Conservation (phyloP, 92 coral and sea anemone species). For the Parazoanthus darwini region DNA sequence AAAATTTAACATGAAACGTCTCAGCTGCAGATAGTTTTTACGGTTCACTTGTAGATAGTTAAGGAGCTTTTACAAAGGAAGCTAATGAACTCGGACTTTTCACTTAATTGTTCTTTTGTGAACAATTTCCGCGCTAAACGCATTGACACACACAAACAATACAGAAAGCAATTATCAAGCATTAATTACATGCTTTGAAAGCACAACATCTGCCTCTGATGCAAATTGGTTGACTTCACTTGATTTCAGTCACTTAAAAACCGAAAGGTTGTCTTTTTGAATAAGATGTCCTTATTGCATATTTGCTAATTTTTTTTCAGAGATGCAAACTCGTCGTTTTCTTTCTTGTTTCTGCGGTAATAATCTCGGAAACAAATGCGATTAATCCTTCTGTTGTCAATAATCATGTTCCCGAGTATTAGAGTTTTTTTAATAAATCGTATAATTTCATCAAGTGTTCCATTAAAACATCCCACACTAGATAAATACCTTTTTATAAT, state of each 20-base stretch:
- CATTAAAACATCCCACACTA: no score
- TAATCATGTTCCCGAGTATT: not conserved
- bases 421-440: not conserved
- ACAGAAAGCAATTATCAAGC: not conserved
- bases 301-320: not conserved
- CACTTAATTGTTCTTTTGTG: conserved; percentile 13
- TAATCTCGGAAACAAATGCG: not conserved
- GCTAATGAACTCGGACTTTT: conserved; percentile 1
- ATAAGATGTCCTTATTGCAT: not conserved
- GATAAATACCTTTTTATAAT: no score
- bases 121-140: not conserved
- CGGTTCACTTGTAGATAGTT: not conserved
- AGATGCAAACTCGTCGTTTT: not conserved
- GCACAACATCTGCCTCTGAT: no score
- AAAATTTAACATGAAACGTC: not conserved
- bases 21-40: not conserved
- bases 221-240: not conserved
- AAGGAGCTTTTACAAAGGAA: not conserved
- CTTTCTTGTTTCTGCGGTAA: not conserved
- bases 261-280: not conserved
- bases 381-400: not conserved
- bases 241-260: not conserved
- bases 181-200: not conserved
- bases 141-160: conserved; percentile 1
- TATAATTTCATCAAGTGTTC: no score